Evolutionary conservation across 2,888 invertebrate species (phyloP).

Genomic region (Omphaloscelis lunosa): DNA sequence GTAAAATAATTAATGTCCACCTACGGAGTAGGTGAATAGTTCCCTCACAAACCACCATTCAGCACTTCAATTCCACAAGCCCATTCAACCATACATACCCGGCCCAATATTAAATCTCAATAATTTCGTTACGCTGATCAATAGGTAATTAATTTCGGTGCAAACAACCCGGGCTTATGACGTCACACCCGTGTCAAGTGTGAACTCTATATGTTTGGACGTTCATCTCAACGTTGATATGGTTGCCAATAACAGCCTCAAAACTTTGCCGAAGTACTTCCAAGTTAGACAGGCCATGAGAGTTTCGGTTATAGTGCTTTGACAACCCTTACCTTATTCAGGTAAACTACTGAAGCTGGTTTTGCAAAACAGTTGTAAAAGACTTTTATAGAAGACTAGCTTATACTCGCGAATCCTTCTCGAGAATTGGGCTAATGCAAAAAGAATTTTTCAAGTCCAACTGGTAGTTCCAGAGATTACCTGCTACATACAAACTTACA

Average conservation of each 20-base stretch:
- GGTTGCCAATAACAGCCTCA: conserved; percentile 64
- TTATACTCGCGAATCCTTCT: too few relatives aligned
- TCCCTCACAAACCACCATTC: conserved; percentile 9
- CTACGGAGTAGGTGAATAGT: background rate
- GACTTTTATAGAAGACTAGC: too few relatives aligned
- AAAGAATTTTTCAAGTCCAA: too few relatives aligned
- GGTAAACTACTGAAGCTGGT: background rate
- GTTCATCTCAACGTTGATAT: conserved; percentile 58
- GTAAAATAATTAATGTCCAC: conserved; percentile 7
- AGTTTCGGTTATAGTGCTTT: conserved; percentile 43
- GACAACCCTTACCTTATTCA: conserved; percentile 39
- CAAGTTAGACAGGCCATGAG: conserved; percentile 48
- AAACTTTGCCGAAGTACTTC: conserved; percentile 50
- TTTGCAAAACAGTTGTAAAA: too few relatives aligned
- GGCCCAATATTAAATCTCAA: conserved; percentile 46
- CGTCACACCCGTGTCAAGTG: conserved; percentile 73
- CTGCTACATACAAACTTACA: too few relatives aligned
- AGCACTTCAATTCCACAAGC: conserved; percentile 16
- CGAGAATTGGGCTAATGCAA: too few relatives aligned
- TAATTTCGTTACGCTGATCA: conserved; percentile 62
- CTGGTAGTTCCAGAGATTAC: too few relatives aligned
- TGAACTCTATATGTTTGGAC: conserved; percentile 67
- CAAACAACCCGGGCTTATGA: conserved; percentile 54
- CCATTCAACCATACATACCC: conserved; percentile 20
- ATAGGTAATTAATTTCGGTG: conserved; percentile 64